Base-by-base conservation (phyloP, 2,888 invertebrate species). In the Drosophila buzzatii region DNA sequence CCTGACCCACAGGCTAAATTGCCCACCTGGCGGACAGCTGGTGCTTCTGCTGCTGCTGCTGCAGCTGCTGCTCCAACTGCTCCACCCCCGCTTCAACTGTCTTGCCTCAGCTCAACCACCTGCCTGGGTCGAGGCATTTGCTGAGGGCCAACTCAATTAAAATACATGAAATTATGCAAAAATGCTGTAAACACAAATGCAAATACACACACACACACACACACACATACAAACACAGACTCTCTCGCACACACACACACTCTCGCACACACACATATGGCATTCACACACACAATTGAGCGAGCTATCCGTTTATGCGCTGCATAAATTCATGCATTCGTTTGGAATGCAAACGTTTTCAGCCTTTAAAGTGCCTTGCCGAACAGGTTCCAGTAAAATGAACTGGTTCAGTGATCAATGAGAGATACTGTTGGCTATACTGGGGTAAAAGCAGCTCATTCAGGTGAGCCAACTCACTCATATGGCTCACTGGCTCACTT, bases 81-180 rank as follows among this genome's bases (percentile, higher is more conserved):
- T 45, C 47, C 33, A 55, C 20, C 14, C 2, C 18, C n/a, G n/a
- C 20, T 18, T 12, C 55, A 16, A n/a, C 27, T 45, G 6, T 4
- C 31, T 31, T n/a, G 23, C 45, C 45, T 4, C 16, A 9, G 27
- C 47, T 27, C n/a, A 49, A 44, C 41, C 58, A 61, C 18, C 23
- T 61, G 67, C 49, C 64, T 49, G 20, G 41, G 56, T 41, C 51
- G 39, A 35, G 45, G 12, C 18, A 12, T 52, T 27, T 51, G 20
- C 58, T 16, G 65, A 31, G 47, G 42, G 20, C 18, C 56, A 89
- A 89, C 81, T 85, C 87, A 84, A 85, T 89, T 84, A 85, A 79
- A 87, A 76, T 81, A 70, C 75, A 72, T 72, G 77, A 72, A 87
- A 87, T 84, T 89, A 85, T 81, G 88, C 85, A 74, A 79, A 89